A percentile compares a stretch with the other conserved stretches of the same genome.
These are phyloP conservation scores for Picus viridis DNA, from an alignment of 2,797 vertebrate genomes.

Conservation along the genomic window DNA sequence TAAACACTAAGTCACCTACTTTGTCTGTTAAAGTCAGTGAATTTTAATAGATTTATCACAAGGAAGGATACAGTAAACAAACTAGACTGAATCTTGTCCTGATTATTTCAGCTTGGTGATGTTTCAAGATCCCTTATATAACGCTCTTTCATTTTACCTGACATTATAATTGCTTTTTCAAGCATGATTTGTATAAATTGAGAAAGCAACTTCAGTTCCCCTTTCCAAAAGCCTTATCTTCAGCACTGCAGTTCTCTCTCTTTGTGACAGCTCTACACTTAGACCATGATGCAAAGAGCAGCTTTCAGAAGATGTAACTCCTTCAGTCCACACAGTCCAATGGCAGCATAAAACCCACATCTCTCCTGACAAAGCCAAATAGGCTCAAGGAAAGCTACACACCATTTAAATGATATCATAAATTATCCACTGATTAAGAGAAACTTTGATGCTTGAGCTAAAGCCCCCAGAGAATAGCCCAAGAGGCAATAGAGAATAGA, in stretches of 20 bases:
- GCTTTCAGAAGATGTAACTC: neutral
- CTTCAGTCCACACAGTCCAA: neutral
- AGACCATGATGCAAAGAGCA: neutral
- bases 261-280: neutral
- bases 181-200: conserved; percentile 46
- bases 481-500: neutral
- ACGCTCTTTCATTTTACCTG: conserved; percentile 61
- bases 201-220: conserved; percentile 46
- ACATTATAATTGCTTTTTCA: conserved; percentile 61
- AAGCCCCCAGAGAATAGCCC: neutral
- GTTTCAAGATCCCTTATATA: conserved; percentile 59
- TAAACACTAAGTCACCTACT: neutral
- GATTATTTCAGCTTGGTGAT: conserved; percentile 53
- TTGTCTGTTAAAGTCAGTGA: neutral
- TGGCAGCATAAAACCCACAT: neutral
- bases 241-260: neutral
- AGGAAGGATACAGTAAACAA: conserved; percentile 1
- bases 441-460: neutral
- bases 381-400: neutral
- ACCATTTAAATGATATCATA: accelerated
- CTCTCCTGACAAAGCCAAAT: neutral
- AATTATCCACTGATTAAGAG: neutral
- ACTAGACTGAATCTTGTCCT: conserved; percentile 43
- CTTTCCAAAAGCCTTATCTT: conserved; percentile 56
- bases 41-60: conserved; percentile 14